Conservation (phyloP, 2,888 invertebrate genomes). For the Cosmorhoe ocellata region DNA sequence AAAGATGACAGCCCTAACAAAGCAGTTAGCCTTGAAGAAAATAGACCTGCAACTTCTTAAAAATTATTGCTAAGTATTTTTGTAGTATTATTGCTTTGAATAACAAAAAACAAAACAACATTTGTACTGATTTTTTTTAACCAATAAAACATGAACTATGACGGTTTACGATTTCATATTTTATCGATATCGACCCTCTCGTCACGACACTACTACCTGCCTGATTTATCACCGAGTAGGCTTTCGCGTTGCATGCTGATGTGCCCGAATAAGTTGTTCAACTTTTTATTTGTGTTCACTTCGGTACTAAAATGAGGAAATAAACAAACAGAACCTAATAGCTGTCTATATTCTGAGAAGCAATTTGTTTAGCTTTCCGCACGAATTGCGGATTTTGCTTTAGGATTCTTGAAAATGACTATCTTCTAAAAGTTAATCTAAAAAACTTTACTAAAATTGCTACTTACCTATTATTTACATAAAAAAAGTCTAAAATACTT, state of each 20-base stretch:
- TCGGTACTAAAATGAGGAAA: neutral
- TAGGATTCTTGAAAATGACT: conserved; percentile 32
- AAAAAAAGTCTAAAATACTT: too few species aligned
- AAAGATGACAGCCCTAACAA: neutral
- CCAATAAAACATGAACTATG: conserved; percentile 11
- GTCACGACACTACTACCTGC: conserved; percentile 46
- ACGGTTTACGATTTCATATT: conserved; percentile 13
- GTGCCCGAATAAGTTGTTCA: conserved; percentile 50
- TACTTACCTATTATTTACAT: too few species aligned
- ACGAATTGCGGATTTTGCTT: conserved; percentile 56
- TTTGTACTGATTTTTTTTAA: neutral
- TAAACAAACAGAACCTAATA: conserved; percentile 1
- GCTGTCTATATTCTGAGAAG: conserved; percentile 5
- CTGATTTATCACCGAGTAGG: conserved; percentile 44
- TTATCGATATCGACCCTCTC: conserved; percentile 30
- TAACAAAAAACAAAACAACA: neutral
- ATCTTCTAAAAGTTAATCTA: too few species aligned
- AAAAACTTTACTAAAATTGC: too few species aligned
- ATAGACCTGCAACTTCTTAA: too few species aligned
- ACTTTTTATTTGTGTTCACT: conserved; percentile 33
- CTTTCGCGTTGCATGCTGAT: conserved; percentile 57
- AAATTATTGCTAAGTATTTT: too few species aligned
- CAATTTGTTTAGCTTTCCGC: conserved; percentile 52
- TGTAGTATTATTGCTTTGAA: neutral
- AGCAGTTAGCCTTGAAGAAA: too few species aligned